Evolutionary conservation across 2,888 invertebrate species (phyloP), one percentile per base, ranked within the genome.

Genomic region (Melieria omissa): DNA sequence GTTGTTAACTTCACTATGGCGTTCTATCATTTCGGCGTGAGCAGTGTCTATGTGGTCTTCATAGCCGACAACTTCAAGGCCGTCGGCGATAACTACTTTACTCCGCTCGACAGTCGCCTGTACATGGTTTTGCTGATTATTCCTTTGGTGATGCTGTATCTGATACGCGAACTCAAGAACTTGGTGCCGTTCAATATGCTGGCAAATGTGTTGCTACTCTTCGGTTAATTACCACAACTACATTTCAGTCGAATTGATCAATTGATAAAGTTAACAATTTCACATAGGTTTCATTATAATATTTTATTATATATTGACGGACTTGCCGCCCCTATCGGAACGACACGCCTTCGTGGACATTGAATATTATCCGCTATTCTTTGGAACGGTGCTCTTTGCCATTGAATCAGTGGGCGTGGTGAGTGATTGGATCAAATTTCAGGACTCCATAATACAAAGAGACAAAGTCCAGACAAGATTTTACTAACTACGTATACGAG

Each of bases 11-110:
- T 90, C 80, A 93, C 94, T 84, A 88, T 95, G 61, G 92, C 95
- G 67, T 89, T 96, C 65, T 98, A 98, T 85, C 91, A 99, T 85
- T 89, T 98, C 80, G 99, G 99, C 6, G 98, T 98, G 85, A 98
- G 98, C 87, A 97, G 97, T 86, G 97, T 98, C 0, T 99, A 99
- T 88, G 92, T 97, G 67, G 93, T 97, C 9, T 99, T 98, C 85
- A 94, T 98, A 14, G 91, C 96, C 1, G 92, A 91, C 76, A 97
- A 94, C 85, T 80, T 96, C 0, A 91, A 93, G 82, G 91, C 92
- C 88, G 91, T 95, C 4, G 89, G 91, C 1, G 91, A 93, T 78
- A 85, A 83, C 72, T 88, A 90, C 80, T 77, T 88, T 0, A 75
- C 49, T 16, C 86, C 87, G 0, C 86, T 89, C 44, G 87, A 89